Evolutionary conservation across 2,113 vertebrate genomes (phyloP), one percentile per base, ranked within the genome.

Genomic region (Panurus biarmicus): DNA sequence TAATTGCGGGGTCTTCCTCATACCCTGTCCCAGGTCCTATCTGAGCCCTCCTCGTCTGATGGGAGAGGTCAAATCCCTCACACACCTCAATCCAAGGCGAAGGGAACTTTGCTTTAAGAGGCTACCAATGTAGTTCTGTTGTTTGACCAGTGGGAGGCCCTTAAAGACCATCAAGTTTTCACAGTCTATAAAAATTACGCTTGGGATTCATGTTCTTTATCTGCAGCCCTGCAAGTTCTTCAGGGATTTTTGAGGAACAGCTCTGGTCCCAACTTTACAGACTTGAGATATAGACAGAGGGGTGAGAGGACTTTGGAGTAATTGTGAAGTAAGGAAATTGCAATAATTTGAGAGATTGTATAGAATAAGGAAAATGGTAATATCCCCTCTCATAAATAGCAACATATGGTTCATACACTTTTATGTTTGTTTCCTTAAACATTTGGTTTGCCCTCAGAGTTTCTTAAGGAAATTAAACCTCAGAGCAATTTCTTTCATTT

Each of bases 91-190:
- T 10, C 50, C 36, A 19, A 45, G 53, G 29, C 0, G 5, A 75
- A 84, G 10, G 8, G 7, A 80, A 16, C 25, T 31, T 77, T 48
- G 6, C 20, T 56, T 12, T 20, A 12, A 45, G 29, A 54, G 16
- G 14, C 4, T 50, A 25, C 17, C 23, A 54, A 23, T 87, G 96
- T 47, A 96, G 62, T 96, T 93, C 80, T 83, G 44, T 17, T 24
- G 33, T 87, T 94, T 89, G 74, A 54, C 96, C 96, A 95, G 94
- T 69, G 85, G 96, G 96, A 96, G 95, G 95, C 96, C 89, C 94
- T 87, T 94, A 87, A 80, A 94, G 84, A 96, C 89, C 88, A 94
- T 77, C 83, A 74, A 70, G 91, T 87, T 87, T 38, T 72, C 81
- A 71, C 13, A 50, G 22, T 21, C 25, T 42, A 8, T 45, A 58